phyloP scores from a whole-genome alignment of 2,113 vertebrate genomes.

The Oncorhynchus gorbuscha region DNA sequence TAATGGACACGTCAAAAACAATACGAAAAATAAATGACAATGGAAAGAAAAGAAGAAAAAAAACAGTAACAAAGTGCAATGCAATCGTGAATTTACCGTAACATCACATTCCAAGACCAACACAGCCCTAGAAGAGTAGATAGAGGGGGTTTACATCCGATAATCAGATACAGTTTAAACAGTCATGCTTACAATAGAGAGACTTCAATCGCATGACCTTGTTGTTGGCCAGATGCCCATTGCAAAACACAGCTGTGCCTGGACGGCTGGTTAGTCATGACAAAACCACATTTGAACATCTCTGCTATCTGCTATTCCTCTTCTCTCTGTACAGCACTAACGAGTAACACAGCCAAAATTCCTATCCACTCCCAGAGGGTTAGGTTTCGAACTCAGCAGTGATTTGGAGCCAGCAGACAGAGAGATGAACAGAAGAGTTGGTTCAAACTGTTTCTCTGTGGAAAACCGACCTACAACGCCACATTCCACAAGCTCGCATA shows the following conservation, averaged over 20 bases:
- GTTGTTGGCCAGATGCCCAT: not conserved
- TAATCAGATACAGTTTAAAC: not conserved
- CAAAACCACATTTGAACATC: not conserved
- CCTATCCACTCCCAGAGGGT: not conserved
- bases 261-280: not conserved
- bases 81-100: no score
- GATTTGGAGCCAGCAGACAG: not conserved
- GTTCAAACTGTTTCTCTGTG: not conserved
- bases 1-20: not conserved
- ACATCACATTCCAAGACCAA: no score
- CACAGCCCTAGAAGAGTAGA: no score
- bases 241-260: slow-evolving; percentile 1
- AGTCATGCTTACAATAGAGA: not conserved
- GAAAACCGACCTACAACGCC: not conserved
- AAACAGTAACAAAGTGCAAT: no score
- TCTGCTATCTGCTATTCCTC: not conserved
- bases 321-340: not conserved
- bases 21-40: not conserved
- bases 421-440: not conserved
- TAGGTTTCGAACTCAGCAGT: not conserved
- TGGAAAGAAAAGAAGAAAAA: not conserved
- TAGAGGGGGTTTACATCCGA: not conserved
- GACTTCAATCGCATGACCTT: not conserved
- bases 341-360: not conserved
- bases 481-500: not conserved